Evolutionary conservation across 2,888 invertebrate genomes (phyloP).

Genomic region (Chesias legatella): DNA sequence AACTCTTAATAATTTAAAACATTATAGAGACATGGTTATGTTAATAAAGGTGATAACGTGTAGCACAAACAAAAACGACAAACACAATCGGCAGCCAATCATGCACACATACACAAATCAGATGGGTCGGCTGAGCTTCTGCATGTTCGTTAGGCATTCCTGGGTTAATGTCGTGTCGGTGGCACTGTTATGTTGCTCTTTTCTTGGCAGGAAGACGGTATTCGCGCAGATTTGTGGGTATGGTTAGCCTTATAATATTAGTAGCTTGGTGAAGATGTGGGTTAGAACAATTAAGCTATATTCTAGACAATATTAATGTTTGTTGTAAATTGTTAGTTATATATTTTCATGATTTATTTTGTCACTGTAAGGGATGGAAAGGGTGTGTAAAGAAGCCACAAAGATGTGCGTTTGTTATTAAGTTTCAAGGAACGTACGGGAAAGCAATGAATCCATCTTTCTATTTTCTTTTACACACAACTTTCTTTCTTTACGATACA

Average conservation of each 20-base stretch:
- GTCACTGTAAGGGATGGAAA: conserved; percentile 10
- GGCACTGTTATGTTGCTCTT: conserved; percentile 52
- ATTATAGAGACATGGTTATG: conserved; percentile 4
- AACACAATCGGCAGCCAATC: conserved; percentile 69
- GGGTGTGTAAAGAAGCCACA: conserved; percentile 13
- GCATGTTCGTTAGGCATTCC: conserved; percentile 73
- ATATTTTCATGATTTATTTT: conserved; percentile 6
- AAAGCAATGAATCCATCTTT: conserved; percentile 1
- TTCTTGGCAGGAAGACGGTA: conserved; percentile 77
- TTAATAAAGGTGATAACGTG: conserved; percentile 31
- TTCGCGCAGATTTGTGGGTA: conserved; percentile 54
- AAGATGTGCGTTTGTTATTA: not conserved
- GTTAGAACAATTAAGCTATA: conserved; percentile 45
- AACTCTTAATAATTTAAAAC: too few species aligned
- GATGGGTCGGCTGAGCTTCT: conserved; percentile 58
- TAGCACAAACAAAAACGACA: conserved; percentile 47
- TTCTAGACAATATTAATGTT: conserved; percentile 12
- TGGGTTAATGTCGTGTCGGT: conserved; percentile 63
- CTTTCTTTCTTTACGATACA: conserved; percentile 16
- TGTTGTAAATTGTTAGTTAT: conserved; percentile 4
- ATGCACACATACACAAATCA: conserved; percentile 74
- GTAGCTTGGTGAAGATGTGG: conserved; percentile 36
- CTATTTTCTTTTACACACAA: conserved; percentile 19
- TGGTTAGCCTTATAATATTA: conserved; percentile 38
- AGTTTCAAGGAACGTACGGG: not conserved